A percentile compares a stretch with the other conserved stretches of the same genome.
Evolutionary conservation across 2,113 vertebrate species (phyloP).

Genomic region (Laticauda laticaudata): DNA sequence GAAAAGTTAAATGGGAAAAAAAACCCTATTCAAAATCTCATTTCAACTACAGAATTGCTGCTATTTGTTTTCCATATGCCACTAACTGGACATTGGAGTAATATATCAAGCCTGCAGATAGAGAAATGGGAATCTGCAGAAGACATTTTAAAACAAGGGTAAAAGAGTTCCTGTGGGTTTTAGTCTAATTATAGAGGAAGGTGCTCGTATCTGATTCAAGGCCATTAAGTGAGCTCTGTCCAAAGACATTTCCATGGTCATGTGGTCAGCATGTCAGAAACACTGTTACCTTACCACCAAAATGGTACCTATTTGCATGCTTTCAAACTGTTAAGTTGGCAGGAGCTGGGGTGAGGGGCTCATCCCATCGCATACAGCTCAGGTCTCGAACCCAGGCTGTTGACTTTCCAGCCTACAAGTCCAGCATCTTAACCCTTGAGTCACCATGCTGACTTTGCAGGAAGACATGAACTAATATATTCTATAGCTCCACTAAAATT

Average conservation of each 20-base stretch:
- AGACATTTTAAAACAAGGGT: not conserved
- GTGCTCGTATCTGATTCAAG: not conserved
- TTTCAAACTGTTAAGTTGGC: not conserved
- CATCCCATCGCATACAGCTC: not conserved
- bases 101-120: not conserved
- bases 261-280: not conserved
- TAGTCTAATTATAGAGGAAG: not conserved
- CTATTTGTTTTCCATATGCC: not conserved
- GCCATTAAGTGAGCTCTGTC: not conserved
- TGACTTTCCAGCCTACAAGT: not conserved
- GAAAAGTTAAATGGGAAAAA: not conserved
- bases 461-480: not conserved
- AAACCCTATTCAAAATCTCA: not conserved
- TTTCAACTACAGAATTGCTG: not conserved
- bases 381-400: not conserved
- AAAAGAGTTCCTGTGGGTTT: not conserved
- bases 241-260: not conserved
- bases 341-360: not conserved
- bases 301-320: not conserved
- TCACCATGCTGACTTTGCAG: not conserved
- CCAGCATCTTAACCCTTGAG: not conserved
- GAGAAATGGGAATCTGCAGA: slow-evolving; percentile 10
- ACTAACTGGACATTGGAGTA: not conserved
- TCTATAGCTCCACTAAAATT: not conserved
- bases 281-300: not conserved